phyloP scores from a whole-genome alignment of 92 coral and sea anemone species.

The Meandrina meandrites region DNA sequence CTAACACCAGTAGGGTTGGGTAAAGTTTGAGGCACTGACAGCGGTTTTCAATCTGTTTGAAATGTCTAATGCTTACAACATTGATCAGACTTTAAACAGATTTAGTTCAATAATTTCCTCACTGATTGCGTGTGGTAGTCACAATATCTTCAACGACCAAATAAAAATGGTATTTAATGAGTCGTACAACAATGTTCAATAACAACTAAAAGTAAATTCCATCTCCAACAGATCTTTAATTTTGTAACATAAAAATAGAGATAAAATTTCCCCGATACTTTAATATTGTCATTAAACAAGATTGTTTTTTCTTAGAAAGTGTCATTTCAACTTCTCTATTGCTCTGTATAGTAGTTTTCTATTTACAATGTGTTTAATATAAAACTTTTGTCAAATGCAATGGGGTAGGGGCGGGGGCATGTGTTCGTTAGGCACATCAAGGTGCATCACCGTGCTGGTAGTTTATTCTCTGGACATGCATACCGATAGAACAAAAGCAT shows the following conservation, averaged over 20 bases:
- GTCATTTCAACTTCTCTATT: background rate
- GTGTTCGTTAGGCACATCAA: background rate
- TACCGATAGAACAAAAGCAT: background rate
- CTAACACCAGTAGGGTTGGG: too few relatives aligned
- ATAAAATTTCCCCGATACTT: slow-evolving; percentile 1
- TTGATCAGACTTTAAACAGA: too few relatives aligned
- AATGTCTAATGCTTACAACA: too few relatives aligned
- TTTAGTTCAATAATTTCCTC: too few relatives aligned
- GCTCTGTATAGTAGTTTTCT: background rate
- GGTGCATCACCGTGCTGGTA: background rate
- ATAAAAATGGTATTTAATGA: background rate
- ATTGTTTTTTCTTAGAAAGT: background rate
- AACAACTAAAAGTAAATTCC: background rate
- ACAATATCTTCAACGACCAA: too few relatives aligned
- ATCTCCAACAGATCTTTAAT: background rate
- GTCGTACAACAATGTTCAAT: background rate
- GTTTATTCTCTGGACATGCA: background rate
- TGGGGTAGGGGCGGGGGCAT: background rate
- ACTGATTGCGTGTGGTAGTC: too few relatives aligned
- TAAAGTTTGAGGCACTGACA: too few relatives aligned
- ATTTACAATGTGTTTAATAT: slow-evolving; percentile 3
- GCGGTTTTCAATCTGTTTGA: too few relatives aligned
- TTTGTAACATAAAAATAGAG: slow-evolving; percentile 22
- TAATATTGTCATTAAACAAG: background rate
- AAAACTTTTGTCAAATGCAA: background rate